Base-by-base conservation (phyloP, 2,113 vertebrate genomes). In the Prochilodus magdalenae region DNA sequence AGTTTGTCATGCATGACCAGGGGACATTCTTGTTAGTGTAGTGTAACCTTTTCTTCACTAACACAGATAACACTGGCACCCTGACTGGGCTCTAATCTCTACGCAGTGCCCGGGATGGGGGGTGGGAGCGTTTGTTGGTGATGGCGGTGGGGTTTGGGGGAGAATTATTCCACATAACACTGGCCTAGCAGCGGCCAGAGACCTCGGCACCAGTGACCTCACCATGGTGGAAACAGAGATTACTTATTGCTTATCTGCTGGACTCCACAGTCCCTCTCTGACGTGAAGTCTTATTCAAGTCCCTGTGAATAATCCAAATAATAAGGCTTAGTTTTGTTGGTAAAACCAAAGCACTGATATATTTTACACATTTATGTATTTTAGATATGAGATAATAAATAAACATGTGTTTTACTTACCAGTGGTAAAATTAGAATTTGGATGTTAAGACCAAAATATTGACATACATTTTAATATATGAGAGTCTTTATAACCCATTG, bases 61-160 rank as follows among this genome's bases (percentile, higher is more conserved):
- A 89, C 92, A 90, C 93, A 96, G 97, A 98, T 99, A 98, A 97
- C 96, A 95, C 96, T 94, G 96, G 96, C 97, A 97, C 97, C 80
- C 97, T 98, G 94, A 93, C 92, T 92, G 89, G n/a, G 66, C 89
- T 93, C 93, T 96, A 95, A 96, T 96, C 95, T 95, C 91, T 91
- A 92, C 88, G 92, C 94, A 93, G 95, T 95, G 95, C 95, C 94
- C 94, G 91, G 93, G 90, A 88, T 90, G 92, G 92, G n/a, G 93
- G 93, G 92, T 5, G 67, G 66, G 81, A 36, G 55, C 10, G n/a
- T 8, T 55, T 14, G 70, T 15, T 49, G 26, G 72, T 33, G 63
- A 15, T 27, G 33, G 55, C 70, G 67, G 30, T 29, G 59, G n/a
- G 16, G n/a, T 57, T 57, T 77, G 26, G 91, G 93, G 88, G 91